Base-by-base conservation (phyloP, 2,888 invertebrate species). In the Rhagonycha lutea region DNA sequence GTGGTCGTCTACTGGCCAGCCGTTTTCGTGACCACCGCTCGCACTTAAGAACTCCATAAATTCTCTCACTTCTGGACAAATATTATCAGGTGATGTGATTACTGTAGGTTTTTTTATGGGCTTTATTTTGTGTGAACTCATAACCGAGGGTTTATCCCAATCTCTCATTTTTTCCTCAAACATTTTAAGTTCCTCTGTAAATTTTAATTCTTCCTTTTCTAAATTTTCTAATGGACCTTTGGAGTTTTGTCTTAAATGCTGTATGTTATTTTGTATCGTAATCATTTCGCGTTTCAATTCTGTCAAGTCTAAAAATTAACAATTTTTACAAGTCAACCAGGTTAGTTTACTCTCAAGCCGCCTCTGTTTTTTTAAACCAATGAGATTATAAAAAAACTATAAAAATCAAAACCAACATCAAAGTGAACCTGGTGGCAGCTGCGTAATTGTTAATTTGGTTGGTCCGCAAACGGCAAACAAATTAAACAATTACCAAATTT, bases 1-100 rank as follows among this genome's bases (percentile, higher is more conserved):
- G 82, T 92, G 91, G 79, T 91, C 89, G 74, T 90, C 90, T 81
- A 88, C 87, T 74, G 88, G 86, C 92, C 92, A 92, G 14, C 91
- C 91, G 71, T 91, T 91, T 74, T 89, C 89, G 61, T 90, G 89
- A 28, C 90, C 90, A 29, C 87, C 87, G 79, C 86, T 89, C 70
- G 84, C 86, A 72, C 83, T 85, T 80, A 91, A 83, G 81, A 91
- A 92, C 47, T 90, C 89, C 86, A 91, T 89, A 83, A 90, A 90
- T 67, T 88, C 83, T 84, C 89, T 89, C 8, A 90, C 89, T 86
- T 91, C 91, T 90, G 91, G 76, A n/a, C 76, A 79, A 76, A 76
- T 69, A 65, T 69, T 77, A 4, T 65, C 63, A 4, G 67, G 70
- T n/a, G 14, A 14, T 18, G 14, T 61, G 68, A 60, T 5, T 5